Evolutionary conservation across 2,888 invertebrate species (phyloP).

Genomic region (Mactromeris polynyma): DNA sequence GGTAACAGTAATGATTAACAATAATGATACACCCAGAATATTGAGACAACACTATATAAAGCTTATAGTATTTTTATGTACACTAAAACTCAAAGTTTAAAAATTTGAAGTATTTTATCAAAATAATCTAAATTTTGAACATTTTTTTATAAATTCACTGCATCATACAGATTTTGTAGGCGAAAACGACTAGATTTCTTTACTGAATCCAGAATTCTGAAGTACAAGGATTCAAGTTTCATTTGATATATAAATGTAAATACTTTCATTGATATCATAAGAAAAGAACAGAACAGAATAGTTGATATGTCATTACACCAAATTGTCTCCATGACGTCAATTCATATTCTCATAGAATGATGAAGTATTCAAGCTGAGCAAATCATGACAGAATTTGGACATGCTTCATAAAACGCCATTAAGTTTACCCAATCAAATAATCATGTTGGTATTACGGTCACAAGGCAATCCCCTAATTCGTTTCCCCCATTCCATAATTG

Average conservation of each 20-base stretch:
- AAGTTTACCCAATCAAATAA: conserved; percentile 18
- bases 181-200: neutral
- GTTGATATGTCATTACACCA: too few relatives aligned
- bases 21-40: neutral
- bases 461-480: conserved; percentile 9
- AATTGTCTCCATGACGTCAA: neutral
- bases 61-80: neutral
- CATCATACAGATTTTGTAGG: neutral
- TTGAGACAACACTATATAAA: neutral
- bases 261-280: neutral
- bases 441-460: neutral
- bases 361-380: neutral
- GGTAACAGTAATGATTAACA: neutral
- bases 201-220: neutral
- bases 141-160: neutral
- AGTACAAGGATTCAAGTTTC: too few relatives aligned
- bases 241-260: too few relatives aligned
- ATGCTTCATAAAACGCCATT: neutral
- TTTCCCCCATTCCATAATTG: conserved; percentile 2
- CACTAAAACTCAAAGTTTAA: neutral
- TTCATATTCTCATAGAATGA: neutral
- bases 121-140: neutral
- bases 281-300: neutral
- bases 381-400: neutral
- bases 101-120: neutral